A percentile compares a stretch with the other conserved stretches of the same genome.
phyloP scores from a whole-genome alignment of 2,888 invertebrate species.

The Eristalis tenax region DNA sequence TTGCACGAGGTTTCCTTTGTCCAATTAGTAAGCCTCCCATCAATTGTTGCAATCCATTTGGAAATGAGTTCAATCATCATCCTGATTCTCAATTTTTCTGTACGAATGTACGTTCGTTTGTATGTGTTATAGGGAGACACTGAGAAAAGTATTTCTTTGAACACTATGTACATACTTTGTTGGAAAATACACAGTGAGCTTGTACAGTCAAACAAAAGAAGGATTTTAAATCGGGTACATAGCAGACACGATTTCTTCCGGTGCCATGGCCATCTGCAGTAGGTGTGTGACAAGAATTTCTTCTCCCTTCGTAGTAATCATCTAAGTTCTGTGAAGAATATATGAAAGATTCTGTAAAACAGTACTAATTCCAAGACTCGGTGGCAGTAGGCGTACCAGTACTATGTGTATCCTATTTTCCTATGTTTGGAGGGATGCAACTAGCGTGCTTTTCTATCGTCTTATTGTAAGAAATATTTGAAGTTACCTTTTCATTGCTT shows the following conservation, averaged over 20 bases:
- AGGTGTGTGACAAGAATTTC: conserved; percentile 2
- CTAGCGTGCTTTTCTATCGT: conserved; percentile 20
- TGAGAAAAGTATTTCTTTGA: conserved; percentile 33
- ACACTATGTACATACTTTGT: neutral
- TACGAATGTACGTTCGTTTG: neutral
- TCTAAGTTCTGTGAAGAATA: neutral
- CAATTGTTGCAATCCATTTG: conserved; percentile 63
- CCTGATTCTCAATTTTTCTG: neutral
- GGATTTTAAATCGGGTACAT: neutral
- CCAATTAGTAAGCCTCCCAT: conserved; percentile 59
- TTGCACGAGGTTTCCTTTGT: conserved; percentile 38
- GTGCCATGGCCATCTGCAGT: neutral
- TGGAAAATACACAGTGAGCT: conserved; percentile 10
- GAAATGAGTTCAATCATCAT: conserved; percentile 24
- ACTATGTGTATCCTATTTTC: no score
- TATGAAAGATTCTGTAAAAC: neutral
- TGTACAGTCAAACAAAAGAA: neutral
- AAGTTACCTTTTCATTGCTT: conserved; percentile 37
- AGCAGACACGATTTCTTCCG: neutral
- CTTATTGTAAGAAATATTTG: neutral
- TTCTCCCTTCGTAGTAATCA: neutral
- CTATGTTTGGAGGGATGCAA: neutral
- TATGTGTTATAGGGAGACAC: neutral
- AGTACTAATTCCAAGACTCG: no score
- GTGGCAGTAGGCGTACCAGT: no score